Evolutionary conservation across 1,140 invertebrate species (phyloP), one percentile per base, ranked within the genome.

Genomic region (Euwallacea similis): DNA sequence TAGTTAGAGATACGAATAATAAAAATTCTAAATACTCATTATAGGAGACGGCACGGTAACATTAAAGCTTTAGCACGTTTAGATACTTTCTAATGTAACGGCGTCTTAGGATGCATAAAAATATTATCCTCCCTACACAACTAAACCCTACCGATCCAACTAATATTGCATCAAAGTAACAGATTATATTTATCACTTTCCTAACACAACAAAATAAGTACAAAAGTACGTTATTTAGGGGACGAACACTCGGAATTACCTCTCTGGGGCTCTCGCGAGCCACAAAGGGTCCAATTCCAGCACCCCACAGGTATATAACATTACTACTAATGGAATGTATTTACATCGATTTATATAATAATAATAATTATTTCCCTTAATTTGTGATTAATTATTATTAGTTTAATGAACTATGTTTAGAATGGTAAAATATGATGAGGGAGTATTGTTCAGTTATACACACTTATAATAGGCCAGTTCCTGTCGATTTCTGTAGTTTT

Each of bases 51-150:
- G 69, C 69, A 70, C 69, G 61, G 58, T 70, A 70, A 70, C 61
- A 70, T 70, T 70, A 64, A 70, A 70, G 69, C 69, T 70, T 55
- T 64, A 61, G 69, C 61, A 70, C 46, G 60, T 70, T 70, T 54
- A 50, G 21, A 56, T 64, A 64, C 53, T 64, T 50, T 70, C 69
- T 70, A 70, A 70, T 70, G 54, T 70, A 64, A 64, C 53, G 46
- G 69, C 67, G 59, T 61, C 44, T 42, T 42, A 70, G 43, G 46
- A 64, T 64, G 69, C 69, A 58, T 70, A 70, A 70, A 70, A 70
- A 70, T 64, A 70, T 65, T 62, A 50, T 50, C 46, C 41, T 70
- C 69, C 60, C 63, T 65, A 65, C 63, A 65, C 46, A 63, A 70
- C 53, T 55, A 63, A 70, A 50, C 13, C 55, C 46, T 50, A 70